A percentile compares a stretch with the other conserved stretches of the same genome.
Conservation (phyloP, 2,797 vertebrate genomes). For the Hipposideros larvatus region DNA sequence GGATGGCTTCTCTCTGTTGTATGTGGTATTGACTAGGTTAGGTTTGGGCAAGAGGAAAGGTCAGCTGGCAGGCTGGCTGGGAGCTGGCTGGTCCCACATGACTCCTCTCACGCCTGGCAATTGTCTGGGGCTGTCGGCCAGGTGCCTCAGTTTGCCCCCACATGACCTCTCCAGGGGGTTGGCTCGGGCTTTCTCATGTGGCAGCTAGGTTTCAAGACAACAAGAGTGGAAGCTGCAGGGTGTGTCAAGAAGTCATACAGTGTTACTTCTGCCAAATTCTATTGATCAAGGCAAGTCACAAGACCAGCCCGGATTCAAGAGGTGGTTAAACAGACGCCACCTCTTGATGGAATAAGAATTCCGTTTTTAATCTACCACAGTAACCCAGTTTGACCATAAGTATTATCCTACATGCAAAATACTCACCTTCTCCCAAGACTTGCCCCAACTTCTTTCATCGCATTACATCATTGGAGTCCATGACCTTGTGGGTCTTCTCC, state of each 20-base stretch:
- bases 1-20: not conserved
- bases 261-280: not conserved
- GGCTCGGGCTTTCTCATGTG: accelerated
- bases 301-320: no score
- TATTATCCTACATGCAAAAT: no score
- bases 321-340: no score
- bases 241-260: not conserved
- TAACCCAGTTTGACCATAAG: no score
- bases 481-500: no score
- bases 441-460: no score
- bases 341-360: no score
- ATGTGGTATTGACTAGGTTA: not conserved
- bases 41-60: not conserved
- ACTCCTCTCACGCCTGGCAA: not conserved
- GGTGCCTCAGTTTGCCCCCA: not conserved
- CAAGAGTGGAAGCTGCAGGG: not conserved
- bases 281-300: not conserved
- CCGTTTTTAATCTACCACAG: no score
- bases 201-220: not conserved
- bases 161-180: not conserved
- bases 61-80: not conserved
- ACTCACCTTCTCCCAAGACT: no score
- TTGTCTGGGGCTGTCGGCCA: not conserved
- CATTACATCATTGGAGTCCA: no score
- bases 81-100: not conserved